Evolutionary conservation across 2,797 vertebrate genomes (phyloP), one percentile per base, ranked within the genome.

Genomic region (Cirrhinus mrigala): DNA sequence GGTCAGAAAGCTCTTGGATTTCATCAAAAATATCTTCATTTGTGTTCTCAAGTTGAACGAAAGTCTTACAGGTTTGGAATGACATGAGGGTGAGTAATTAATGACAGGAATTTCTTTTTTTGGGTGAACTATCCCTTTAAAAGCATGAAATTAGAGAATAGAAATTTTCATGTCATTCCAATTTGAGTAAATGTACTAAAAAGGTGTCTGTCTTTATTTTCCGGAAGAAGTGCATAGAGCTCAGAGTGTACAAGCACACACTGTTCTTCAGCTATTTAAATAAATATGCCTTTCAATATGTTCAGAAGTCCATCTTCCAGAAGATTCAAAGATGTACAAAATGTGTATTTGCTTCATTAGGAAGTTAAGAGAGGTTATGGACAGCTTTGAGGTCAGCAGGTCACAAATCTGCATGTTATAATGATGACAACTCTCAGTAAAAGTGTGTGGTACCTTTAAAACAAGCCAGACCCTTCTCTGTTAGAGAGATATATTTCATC

Each of bases 351-450:
- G n/a, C n/a, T 16, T 46, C 40, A 14, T 27, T 73, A 24, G 24
- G 16, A 74, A 22, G 46, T 27, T 46, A 48, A 29, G 6, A 33
- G 15, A 66, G 14, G 60, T 64, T 29, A 27, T 27, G 3, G 18
- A n/a, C 18, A 33, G 44, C 33, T 68, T 33, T 52, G 60, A 80
- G 60, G 62, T 18, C 16, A 18, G 15, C 7, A 33, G 27, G 75
- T 77, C 33, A 40, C 75, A 40, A 20, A 77, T 40, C 33, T 40
- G 52, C 12, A 14, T 77, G 18, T 18, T 79, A 81, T 24, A 71
- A 16, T 62, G 27, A n/a, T 24, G 7, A 18, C 0, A 14, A 46
- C 27, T 50, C 27, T 16, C 40, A 37, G 24, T 6, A 74, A 68
- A 50, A 70, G 4, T 58, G 4, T 74, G n/a, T 3, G 4, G 24